phyloP scores from a whole-genome alignment of 2,113 vertebrate species.

The Sciurus niger region DNA sequence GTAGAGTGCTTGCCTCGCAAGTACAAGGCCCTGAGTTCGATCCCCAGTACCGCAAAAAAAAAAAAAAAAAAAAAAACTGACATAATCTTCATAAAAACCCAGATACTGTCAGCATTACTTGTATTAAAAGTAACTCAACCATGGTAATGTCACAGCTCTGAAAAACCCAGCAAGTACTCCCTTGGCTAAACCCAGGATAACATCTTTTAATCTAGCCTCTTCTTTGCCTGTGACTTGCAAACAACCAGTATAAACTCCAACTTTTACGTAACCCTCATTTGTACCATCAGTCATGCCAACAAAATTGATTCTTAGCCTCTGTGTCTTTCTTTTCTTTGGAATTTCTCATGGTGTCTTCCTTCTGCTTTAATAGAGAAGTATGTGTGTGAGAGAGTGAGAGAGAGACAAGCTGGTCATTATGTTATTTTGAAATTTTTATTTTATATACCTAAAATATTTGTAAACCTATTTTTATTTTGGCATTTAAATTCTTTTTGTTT shows the following conservation, averaged over 20 bases:
- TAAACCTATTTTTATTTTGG: background rate
- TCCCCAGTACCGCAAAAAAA: too few species aligned
- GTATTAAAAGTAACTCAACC: slow-evolving; percentile 6
- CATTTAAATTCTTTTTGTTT: slow-evolving; percentile 62
- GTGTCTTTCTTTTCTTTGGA: slow-evolving; percentile 69
- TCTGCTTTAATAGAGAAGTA: background rate
- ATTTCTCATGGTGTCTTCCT: background rate
- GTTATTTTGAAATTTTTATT: slow-evolving; percentile 44
- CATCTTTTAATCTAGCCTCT: slow-evolving; percentile 42
- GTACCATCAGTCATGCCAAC: slow-evolving; percentile 34
- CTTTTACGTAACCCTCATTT: slow-evolving; percentile 66
- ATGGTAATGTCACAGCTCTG: background rate
- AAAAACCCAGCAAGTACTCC: slow-evolving; percentile 20
- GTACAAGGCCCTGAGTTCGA: too few species aligned
- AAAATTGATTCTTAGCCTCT: slow-evolving; percentile 72
- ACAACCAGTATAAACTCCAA: slow-evolving; percentile 54
- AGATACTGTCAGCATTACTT: background rate
- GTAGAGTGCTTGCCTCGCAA: too few species aligned
- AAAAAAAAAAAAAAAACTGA: too few species aligned
- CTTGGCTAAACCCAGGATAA: background rate
- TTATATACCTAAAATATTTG: background rate
- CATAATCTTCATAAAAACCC: background rate
- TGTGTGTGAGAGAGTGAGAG: background rate
- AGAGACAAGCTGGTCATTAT: background rate
- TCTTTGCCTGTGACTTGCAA: slow-evolving; percentile 69